Conservation (phyloP, 2,113 vertebrate species). For the Leptocoma aspasia region DNA sequence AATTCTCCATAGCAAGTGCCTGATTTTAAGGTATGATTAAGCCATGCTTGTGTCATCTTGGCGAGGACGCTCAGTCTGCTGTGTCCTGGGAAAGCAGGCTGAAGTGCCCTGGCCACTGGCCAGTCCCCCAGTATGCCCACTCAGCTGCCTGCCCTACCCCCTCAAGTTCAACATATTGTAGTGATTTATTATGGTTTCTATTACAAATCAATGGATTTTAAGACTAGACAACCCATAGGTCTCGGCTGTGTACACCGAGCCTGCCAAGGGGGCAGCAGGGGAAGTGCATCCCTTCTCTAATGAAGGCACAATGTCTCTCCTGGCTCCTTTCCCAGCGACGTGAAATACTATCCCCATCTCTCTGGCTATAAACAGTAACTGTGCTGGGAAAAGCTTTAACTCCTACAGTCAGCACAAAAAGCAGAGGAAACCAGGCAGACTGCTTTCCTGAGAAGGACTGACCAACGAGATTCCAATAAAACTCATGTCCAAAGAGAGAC, state of each 20-base stretch:
- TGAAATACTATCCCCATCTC: conserved; percentile 2
- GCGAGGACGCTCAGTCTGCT: accelerated
- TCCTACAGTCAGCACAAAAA: conserved; percentile 3
- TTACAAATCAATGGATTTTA: not conserved
- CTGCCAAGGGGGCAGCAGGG: not conserved
- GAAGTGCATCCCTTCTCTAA: not conserved
- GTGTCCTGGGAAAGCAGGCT: not conserved
- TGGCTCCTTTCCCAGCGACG: not conserved
- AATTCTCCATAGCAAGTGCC: not conserved
- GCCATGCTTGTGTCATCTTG: not conserved
- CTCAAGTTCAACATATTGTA: not conserved
- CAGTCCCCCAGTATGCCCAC: accelerated
- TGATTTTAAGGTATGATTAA: not conserved
- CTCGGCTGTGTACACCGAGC: accelerated
- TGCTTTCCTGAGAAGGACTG: not conserved
- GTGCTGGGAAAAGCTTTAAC: not conserved
- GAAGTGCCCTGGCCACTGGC: not conserved
- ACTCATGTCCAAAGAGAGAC: not conserved
- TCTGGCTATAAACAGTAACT: not conserved
- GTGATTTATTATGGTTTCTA: not conserved
- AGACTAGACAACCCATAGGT: not conserved
- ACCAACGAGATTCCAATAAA: not conserved
- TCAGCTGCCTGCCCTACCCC: not conserved
- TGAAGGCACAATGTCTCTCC: not conserved
- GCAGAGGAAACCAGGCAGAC: not conserved